Percentiles rank a stretch among this genome's conserved stretches.
Conservation (phyloP, 2,888 invertebrate species). For the Leucania comma region DNA sequence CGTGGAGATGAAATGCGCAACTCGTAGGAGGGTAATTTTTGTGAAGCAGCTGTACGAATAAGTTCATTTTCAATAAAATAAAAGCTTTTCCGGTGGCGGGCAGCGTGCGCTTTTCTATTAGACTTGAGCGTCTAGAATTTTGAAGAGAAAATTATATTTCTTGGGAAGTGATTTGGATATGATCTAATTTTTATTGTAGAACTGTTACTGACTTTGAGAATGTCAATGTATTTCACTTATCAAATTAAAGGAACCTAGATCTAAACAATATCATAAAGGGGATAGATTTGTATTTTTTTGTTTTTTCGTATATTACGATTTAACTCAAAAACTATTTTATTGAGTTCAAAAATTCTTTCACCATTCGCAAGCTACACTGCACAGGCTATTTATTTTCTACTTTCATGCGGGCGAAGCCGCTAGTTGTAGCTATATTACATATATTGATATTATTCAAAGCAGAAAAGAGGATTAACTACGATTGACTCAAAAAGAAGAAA, state of each 20-base stretch:
- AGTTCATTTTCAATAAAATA: slow-evolving; percentile 79
- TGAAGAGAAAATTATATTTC: slow-evolving; percentile 38
- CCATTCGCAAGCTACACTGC: too few species aligned
- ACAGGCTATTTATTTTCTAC: too few species aligned
- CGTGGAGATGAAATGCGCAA: slow-evolving; percentile 73
- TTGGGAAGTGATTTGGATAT: slow-evolving; percentile 19
- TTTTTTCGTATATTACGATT: too few species aligned
- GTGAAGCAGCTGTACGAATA: slow-evolving; percentile 75
- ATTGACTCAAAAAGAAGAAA: too few species aligned
- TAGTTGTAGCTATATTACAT: too few species aligned
- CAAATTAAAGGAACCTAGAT: background rate
- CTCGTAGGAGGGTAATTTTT: slow-evolving; percentile 70
- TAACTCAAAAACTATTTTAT: too few species aligned
- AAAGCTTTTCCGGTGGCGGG: slow-evolving; percentile 65
- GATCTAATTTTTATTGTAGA: slow-evolving; percentile 21
- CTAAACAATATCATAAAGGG: too few species aligned
- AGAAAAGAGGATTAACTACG: background rate
- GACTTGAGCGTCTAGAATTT: slow-evolving; percentile 48
- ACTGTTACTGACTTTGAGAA: background rate
- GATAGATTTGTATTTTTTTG: too few species aligned
- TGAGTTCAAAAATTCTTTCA: too few species aligned
- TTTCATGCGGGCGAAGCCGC: too few species aligned
- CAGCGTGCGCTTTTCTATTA: slow-evolving; percentile 52
- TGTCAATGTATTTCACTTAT: background rate
- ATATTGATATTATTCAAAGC: background rate